Evolutionary conservation across 2,113 vertebrate species (phyloP).

Genomic region (Mesitornis unicolor): DNA sequence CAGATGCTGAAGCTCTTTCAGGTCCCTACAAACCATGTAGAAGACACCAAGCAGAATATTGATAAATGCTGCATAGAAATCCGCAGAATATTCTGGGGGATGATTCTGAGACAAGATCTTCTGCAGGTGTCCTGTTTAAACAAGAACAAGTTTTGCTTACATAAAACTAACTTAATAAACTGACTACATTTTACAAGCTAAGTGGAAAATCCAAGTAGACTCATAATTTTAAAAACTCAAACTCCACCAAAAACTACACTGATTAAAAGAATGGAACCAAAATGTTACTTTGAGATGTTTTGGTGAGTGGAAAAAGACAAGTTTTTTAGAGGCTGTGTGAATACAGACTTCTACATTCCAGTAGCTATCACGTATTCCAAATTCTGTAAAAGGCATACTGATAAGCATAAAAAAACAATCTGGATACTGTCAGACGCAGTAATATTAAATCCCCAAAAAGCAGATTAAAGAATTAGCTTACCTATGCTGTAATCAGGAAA

Average conservation of each 20-base stretch:
- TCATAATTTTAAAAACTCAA: accelerated
- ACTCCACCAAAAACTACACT: background rate
- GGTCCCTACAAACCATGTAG: conserved; percentile 92
- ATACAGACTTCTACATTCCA: background rate
- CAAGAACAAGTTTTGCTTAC: background rate
- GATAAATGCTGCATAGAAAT: conserved; percentile 92
- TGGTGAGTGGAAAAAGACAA: background rate
- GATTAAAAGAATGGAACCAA: background rate
- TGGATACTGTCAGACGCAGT: background rate
- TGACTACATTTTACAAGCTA: background rate
- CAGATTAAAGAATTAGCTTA: conserved; percentile 54
- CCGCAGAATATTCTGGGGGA: conserved; percentile 86
- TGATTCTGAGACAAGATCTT: conserved; percentile 87
- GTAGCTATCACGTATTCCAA: background rate
- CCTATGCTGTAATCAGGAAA: conserved; percentile 98
- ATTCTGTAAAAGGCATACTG: background rate
- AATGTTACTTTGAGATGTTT: background rate
- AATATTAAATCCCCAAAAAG: background rate
- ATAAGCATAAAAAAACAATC: background rate
- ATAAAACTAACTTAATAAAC: background rate
- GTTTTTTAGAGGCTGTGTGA: background rate
- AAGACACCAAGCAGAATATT: conserved; percentile 97
- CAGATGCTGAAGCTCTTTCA: conserved; percentile 92
- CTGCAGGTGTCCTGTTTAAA: conserved; percentile 84
- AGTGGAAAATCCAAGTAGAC: background rate